Evolutionary conservation across 2,888 invertebrate genomes (phyloP), one percentile per base, ranked within the genome.

Genomic region (Polymixis flavicincta): DNA sequence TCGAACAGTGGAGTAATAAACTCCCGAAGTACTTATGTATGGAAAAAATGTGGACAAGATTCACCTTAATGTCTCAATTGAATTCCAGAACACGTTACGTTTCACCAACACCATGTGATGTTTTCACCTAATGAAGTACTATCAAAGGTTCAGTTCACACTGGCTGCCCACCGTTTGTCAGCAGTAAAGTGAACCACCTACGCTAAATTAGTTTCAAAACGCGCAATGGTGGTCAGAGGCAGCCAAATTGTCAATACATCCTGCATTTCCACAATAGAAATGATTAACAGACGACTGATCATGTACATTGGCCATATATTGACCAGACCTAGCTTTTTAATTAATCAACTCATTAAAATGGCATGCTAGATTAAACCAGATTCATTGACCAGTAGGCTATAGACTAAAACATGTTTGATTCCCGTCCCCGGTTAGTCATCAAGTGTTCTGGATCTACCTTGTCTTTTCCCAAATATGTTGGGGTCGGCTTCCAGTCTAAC

Each of bases 191-290:
- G 82, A 54, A 32, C 28, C 45, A 64, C 28, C 11, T 54, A 76
- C 57, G 85, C 71, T 73, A 73, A 85, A 68, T 77, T 82, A 81
- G 67, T 64, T 70, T 54, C 73, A 57, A 76, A 77, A 85, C 67
- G 57, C 54, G 28, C 52, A 54, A 45, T 72, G 28, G 22, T 67
- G 60, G 57, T 59, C 67, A 76, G 55, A 25, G 59, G 17, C 65
- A 42, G 32, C 60, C 69, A 68, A 82, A 77, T 73, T 73, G 77
- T 37, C 68, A 67, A 68, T 68, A 59, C 68, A 71, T 65, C 67
- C 52, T 67, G 61, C 60, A 76, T 81, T 71, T 70, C 57, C 70
- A 65, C 76, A 61, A 70, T 28, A 52, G 82, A 76, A 69, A 71
- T 80, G 42, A 84, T 63, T 80, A 63, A 55, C 57, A 72, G 60